Evolutionary conservation across 2,797 vertebrate genomes (phyloP), one percentile per base, ranked within the genome.

Genomic region (Selene dorsalis): DNA sequence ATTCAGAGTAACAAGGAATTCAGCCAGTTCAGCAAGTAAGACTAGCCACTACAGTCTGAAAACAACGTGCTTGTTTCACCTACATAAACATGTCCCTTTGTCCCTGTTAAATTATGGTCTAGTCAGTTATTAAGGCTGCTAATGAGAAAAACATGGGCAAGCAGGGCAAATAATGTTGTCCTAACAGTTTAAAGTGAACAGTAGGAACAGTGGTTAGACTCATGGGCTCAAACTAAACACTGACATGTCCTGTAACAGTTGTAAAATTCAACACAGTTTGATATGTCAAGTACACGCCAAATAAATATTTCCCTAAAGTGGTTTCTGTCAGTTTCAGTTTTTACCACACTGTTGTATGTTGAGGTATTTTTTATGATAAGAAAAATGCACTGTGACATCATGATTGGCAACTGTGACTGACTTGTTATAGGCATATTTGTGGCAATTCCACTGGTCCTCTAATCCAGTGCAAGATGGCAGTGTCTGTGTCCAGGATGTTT

Each of bases 21-120:
- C 77, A 64, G 41, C 88, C 13, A 64, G 87, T 84, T 86, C 20
- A 84, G 72, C 84, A 43, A 45, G 87, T 65, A 65, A 77, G 58
- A 78, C 85, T 43, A 9, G 63, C 38, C 24, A 48, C 11, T 20
- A 17, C 52, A 45, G 59, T 9, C 68, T 59, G 24, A 24, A 79
- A 79, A 52, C 35, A 76, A 35, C 8, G 39, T 14, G 8, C 26
- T 26, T 32, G 9, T 48, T 8, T 63, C 26, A 16, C 59, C 52
- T 56, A 24, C 13, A 68, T 35, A 84, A 82, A 88, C 61, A 75
- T 16, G 55, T 52, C 41, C 35, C 55, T 73, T 58, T 73, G 73
- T 80, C 38, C 45, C 6, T 12, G 0, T 32, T 39, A 35, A 20
- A 18, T 28, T 8, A 18, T 35, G 3, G 30, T 1, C 6, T 1